These are phyloP conservation scores for Acrossocheilus fasciatus DNA, from an alignment of 2,797 vertebrate genomes.

Conservation along the genomic window DNA sequence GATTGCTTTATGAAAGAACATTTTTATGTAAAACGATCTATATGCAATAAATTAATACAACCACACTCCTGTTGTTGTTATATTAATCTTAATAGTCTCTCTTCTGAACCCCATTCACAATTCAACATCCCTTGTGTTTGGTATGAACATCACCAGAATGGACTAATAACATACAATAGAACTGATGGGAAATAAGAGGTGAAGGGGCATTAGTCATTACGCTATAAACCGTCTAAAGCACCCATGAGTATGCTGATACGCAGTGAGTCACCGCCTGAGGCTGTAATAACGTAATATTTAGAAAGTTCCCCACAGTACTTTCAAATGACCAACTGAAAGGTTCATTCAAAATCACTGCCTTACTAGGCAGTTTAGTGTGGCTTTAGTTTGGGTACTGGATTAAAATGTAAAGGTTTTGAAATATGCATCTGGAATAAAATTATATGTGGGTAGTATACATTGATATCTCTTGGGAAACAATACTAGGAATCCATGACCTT, in stretches of 20 bases:
- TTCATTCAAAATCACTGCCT: not conserved
- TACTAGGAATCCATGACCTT: not conserved
- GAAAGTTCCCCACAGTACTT: not conserved
- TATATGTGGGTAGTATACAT: not conserved
- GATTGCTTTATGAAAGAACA: not conserved
- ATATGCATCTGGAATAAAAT: constrained; percentile 9
- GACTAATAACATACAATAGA: constrained; percentile 5
- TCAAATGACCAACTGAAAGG: constrained; percentile 10
- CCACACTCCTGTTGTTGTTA: not conserved
- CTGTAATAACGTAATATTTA: constrained; percentile 18
- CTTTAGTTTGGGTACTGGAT: not conserved
- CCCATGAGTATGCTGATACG: constrained; percentile 28
- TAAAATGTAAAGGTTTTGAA: not conserved
- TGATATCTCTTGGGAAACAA: constrained; percentile 18
- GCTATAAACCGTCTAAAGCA: constrained; percentile 11
- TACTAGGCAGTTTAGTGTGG: not conserved
- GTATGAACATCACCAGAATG: constrained; percentile 32
- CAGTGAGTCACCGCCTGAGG: constrained; percentile 8
- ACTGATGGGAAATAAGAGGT: constrained; percentile 31
- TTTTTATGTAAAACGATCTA: not conserved
- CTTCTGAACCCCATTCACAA: not conserved
- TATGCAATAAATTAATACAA: not conserved
- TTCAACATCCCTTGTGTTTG: constrained; percentile 34
- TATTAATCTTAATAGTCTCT: constrained; percentile 21
- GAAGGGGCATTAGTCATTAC: constrained; percentile 26